phyloP scores from a whole-genome alignment of 1,140 invertebrate genomes.

The Habropoda laboriosa region DNA sequence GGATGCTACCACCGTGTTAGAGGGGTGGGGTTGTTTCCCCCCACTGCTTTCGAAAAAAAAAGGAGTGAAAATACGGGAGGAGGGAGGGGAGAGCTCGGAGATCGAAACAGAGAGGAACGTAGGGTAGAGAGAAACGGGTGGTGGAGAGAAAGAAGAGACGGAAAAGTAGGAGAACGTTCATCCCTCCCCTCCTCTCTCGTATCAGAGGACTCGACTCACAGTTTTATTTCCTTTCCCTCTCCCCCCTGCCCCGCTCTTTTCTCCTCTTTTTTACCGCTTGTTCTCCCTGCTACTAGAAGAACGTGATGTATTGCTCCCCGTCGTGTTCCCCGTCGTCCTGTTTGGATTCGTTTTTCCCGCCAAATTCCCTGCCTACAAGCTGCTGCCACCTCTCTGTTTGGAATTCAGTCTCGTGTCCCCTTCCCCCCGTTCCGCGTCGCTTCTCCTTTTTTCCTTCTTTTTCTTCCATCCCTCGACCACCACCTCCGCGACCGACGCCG shows the following conservation, averaged over 20 bases:
- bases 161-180: constrained; percentile 45
- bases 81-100: neutral
- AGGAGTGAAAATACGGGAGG: constrained; percentile 19
- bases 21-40: constrained; percentile 53
- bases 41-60: constrained; percentile 51
- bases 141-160: constrained; percentile 51
- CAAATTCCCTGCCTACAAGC: constrained; percentile 73
- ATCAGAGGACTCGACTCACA: constrained; percentile 25
- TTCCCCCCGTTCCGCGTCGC: neutral
- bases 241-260: constrained; percentile 13
- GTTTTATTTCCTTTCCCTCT: constrained; percentile 28
- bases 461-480: constrained; percentile 5
- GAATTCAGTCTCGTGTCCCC: constrained; percentile 30
- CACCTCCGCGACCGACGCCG: constrained; percentile 13
- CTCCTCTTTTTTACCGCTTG: constrained; percentile 37
- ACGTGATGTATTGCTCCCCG: constrained; percentile 78
- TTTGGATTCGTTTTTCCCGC: constrained; percentile 81
- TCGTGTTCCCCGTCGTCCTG: constrained; percentile 72
- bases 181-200: constrained; percentile 33
- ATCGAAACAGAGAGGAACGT: constrained; percentile 44
- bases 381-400: constrained; percentile 66
- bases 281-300: constrained; percentile 69
- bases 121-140: constrained; percentile 52
- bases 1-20: constrained; percentile 23
- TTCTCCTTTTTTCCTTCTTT: constrained; percentile 10